Percentiles rank a stretch among this genome's conserved stretches.
These are phyloP conservation scores for Lasioglossum pauxillum DNA, from an alignment of 2,888 invertebrate genomes.

Conservation along the genomic window DNA sequence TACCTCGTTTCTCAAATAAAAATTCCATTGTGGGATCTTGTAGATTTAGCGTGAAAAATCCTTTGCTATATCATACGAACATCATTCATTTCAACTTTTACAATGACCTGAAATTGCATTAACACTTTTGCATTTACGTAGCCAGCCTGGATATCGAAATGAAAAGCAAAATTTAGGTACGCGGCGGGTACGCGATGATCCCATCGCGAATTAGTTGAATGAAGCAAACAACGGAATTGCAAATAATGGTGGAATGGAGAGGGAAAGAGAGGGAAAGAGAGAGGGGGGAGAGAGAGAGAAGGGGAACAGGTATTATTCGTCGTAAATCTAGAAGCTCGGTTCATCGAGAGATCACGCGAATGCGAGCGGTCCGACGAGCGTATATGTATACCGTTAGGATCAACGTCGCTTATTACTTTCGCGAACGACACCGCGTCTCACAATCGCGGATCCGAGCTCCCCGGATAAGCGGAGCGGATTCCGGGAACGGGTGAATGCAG, in stretches of 20 bases:
- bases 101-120: too few species aligned
- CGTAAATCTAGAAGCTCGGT: conserved; percentile 10
- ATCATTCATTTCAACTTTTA: too few species aligned
- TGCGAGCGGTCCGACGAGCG: not conserved
- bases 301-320: not conserved
- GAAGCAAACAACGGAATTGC: not conserved
- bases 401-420: conserved; percentile 41
- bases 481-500: conserved; percentile 24
- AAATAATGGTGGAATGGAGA: not conserved
- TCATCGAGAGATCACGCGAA: conserved; percentile 2
- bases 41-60: too few species aligned
- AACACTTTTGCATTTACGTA: too few species aligned
- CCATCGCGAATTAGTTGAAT: too few species aligned
- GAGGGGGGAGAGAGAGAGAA: not conserved
- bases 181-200: too few species aligned
- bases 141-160: too few species aligned
- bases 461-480: conserved; percentile 21
- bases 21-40: too few species aligned
- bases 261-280: not conserved
- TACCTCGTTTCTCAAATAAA: not conserved
- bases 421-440: conserved; percentile 7
- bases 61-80: too few species aligned
- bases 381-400: conserved; percentile 23
- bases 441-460: conserved; percentile 20
- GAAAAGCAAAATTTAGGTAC: too few species aligned